Base-by-base conservation (phyloP, 2,113 vertebrate genomes). In the Macroglossus sobrinus region DNA sequence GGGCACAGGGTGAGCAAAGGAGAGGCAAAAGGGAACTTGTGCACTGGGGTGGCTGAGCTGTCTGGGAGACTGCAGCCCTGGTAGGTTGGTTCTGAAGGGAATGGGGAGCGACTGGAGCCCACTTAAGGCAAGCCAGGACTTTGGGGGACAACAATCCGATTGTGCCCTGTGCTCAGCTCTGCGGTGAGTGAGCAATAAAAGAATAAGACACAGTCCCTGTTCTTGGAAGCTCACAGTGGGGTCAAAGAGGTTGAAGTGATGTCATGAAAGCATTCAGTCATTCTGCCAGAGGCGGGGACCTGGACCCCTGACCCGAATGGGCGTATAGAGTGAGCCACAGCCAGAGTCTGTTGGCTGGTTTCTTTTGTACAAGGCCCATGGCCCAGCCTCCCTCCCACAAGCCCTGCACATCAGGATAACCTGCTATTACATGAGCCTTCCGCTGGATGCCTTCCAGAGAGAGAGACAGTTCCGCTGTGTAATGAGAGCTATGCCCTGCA, bases 351-450 rank as follows among this genome's bases (percentile, higher is more conserved):
- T 28, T 28, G 16, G 55, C 74, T 14, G 40, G 57, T 28, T 75
- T 92, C 91, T 80, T 87, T 64, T 74, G 93, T 88, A 38, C 33
- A 8, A 78, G n/a, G 72, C 59, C 68, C 75, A 4, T 1, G 5
- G 87, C 93, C 61, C 71, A 55, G 35, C 86, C 95, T 84, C 80
- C 91, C 91, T 90, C 93, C 93, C 85, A 63, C 88, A 53, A 85
- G 57, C 80, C 96, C 53, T 68, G 68, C 55, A 45, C 55, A 47
- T 78, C 72, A 86, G 93, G 93, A 33, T 90, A 95, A 89, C 89
- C 85, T 91, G 89, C 95, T 86, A 57, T 91, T 87, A 95, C 94
- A 91, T 40, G 80, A 93, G 87, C 84, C 93, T 96, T 93, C 84
- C 0, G 1, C 84, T 96, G 94, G 94, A 76, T 2, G 79, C 84